These are phyloP conservation scores for Copidosoma floridanum DNA, from an alignment of 1,140 invertebrate genomes.

Conservation along the genomic window DNA sequence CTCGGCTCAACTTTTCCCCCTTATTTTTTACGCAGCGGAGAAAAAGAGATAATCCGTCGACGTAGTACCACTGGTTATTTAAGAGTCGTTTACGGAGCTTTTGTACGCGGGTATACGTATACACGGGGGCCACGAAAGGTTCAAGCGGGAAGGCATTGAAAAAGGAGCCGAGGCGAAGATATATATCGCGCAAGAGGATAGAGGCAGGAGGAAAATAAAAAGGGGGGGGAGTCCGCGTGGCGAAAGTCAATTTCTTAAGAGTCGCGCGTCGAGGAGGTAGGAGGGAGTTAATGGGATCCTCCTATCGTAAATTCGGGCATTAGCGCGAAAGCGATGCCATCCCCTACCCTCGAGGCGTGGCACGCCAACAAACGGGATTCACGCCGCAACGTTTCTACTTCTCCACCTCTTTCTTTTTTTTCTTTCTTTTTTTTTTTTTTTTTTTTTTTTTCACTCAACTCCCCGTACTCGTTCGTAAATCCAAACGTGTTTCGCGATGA, in stretches of 20 bases:
- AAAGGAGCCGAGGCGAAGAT: constrained; percentile 6
- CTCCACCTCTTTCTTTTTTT: too few relatives aligned
- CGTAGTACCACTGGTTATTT: constrained; percentile 23
- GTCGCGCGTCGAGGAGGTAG: constrained; percentile 10
- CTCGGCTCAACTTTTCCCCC: background rate
- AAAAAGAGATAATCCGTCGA: constrained; percentile 17
- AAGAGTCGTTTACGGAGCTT: constrained; percentile 25
- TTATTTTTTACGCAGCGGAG: background rate
- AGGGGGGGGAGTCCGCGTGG: background rate
- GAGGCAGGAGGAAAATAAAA: constrained; percentile 20
- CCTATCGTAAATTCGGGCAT: constrained; percentile 38
- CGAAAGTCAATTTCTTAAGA: constrained; percentile 32
- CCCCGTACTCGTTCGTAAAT: too few relatives aligned
- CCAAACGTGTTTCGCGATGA: too few relatives aligned
- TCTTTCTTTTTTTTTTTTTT: too few relatives aligned
- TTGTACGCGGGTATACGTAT: background rate
- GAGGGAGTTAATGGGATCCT: constrained; percentile 32
- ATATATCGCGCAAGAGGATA: too few relatives aligned
- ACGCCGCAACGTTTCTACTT: too few relatives aligned
- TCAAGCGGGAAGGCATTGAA: constrained; percentile 1
- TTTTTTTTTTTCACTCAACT: too few relatives aligned
- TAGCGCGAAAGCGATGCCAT: constrained; percentile 32
- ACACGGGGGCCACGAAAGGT: background rate
- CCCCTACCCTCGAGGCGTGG: constrained; percentile 9
- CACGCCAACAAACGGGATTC: too few relatives aligned